phyloP scores from a whole-genome alignment of 1,140 invertebrate genomes.

The Sycobia sp. region DNA sequence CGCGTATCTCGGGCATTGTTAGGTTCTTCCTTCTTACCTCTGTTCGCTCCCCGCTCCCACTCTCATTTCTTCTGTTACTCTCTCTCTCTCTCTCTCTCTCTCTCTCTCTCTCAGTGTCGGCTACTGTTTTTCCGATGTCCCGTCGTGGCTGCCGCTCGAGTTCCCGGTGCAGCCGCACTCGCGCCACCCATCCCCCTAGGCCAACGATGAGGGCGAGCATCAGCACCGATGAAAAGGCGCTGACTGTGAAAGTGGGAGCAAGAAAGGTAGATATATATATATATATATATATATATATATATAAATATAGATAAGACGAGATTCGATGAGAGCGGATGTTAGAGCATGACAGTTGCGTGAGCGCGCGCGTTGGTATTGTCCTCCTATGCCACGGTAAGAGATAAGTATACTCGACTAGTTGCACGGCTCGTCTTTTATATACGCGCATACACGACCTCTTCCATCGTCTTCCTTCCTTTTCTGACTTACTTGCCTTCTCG shows the following conservation, averaged over 20 bases:
- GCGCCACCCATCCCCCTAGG: no score
- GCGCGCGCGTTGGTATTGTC: slow-evolving; percentile 46
- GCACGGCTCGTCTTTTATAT: background rate
- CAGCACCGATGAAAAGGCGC: slow-evolving; percentile 22
- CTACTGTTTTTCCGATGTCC: slow-evolving; percentile 15
- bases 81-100: no score
- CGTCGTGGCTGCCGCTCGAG: no score
- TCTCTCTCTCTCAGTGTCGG: slow-evolving; percentile 13
- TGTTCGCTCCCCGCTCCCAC: background rate
- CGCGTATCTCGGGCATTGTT: no score
- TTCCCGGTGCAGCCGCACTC: no score
- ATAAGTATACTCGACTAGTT: slow-evolving; percentile 39
- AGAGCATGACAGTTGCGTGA: slow-evolving; percentile 60
- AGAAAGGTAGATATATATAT: no score
- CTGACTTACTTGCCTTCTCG: no score
- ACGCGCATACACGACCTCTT: background rate
- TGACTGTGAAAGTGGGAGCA: background rate
- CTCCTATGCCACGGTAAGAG: slow-evolving; percentile 30
- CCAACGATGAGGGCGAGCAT: background rate
- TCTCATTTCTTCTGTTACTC: no score
- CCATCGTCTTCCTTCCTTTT: no score
- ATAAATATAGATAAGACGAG: no score
- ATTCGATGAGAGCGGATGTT: slow-evolving; percentile 62
- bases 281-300: no score
- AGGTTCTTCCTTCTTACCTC: slow-evolving; percentile 28